Evolutionary conservation across 2,113 vertebrate species (phyloP).

Genomic region (Heliornis fulica): DNA sequence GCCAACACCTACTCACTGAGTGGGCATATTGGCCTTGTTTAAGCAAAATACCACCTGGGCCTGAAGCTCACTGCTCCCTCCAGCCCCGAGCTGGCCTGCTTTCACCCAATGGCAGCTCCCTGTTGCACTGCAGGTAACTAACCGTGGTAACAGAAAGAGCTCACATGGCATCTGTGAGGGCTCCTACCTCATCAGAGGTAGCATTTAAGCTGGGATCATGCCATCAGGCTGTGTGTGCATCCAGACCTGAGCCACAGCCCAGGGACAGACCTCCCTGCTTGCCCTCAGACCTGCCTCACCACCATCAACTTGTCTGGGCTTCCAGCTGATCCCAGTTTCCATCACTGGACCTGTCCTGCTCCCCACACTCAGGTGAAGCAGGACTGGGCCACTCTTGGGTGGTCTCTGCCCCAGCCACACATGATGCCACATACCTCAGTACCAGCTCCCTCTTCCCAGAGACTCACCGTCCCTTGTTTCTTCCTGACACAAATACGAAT

Average conservation of each 20-base stretch:
- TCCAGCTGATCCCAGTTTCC: not conserved
- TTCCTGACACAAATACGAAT: not conserved
- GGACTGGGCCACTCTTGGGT: not conserved
- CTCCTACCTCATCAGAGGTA: not conserved
- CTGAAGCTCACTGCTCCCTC: not conserved
- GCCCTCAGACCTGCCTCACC: not conserved
- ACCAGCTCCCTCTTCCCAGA: not conserved
- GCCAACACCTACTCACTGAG: not conserved
- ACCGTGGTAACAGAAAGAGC: not conserved
- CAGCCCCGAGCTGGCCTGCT: not conserved
- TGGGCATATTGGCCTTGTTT: not conserved
- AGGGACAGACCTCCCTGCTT: not conserved
- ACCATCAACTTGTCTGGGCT: not conserved
- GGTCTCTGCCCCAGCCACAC: not conserved
- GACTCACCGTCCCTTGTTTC: fast-evolving
- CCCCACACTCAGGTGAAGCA: not conserved
- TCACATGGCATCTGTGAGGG: not conserved
- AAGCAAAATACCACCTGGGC: not conserved
- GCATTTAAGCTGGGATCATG: not conserved
- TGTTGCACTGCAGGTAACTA: not conserved
- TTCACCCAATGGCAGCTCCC: not conserved
- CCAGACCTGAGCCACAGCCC: not conserved
- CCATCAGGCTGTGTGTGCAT: not conserved
- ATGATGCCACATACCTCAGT: not conserved
- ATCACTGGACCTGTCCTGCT: not conserved